Evolutionary conservation across 2,113 vertebrate species (phyloP).

Genomic region (Malurus alboscapulatus): DNA sequence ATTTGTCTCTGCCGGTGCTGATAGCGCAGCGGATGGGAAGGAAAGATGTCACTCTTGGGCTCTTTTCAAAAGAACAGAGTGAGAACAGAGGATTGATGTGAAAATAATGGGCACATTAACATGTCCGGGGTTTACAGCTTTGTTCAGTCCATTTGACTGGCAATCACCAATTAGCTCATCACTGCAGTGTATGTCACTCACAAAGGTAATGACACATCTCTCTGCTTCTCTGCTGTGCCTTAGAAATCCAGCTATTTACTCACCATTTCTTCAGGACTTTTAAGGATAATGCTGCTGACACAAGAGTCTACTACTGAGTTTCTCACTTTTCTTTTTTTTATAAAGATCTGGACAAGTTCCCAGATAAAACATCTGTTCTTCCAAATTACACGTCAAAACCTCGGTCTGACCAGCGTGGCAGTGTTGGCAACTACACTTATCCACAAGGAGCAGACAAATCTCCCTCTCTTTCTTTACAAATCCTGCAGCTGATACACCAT

Average conservation of each 20-base stretch:
- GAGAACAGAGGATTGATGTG: background rate
- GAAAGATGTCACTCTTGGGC: background rate
- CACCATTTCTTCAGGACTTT: background rate
- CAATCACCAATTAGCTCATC: background rate
- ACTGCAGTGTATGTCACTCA: background rate
- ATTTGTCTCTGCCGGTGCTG: background rate
- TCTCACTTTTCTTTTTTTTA: background rate
- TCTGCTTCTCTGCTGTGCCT: background rate
- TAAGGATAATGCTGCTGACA: background rate
- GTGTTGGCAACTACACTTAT: background rate
- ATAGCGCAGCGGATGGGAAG: background rate
- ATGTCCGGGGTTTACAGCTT: background rate
- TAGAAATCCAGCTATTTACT: background rate
- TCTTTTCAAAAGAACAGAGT: background rate
- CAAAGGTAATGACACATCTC: background rate
- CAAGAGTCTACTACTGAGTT: background rate
- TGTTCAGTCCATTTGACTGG: background rate
- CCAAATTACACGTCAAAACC: slow-evolving; percentile 11
- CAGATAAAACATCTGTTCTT: slow-evolving; percentile 59
- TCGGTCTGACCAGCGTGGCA: background rate
- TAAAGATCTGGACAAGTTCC: slow-evolving; percentile 33
- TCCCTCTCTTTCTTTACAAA: background rate
- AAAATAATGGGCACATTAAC: background rate
- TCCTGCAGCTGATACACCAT: background rate
- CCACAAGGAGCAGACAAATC: background rate